Percentiles rank a stretch among this genome's conserved stretches.
These are phyloP conservation scores for Hydractinia echinata DNA, from an alignment of 30 jellyfish, hydroid and myxozoan genomes.

Conservation along the genomic window DNA sequence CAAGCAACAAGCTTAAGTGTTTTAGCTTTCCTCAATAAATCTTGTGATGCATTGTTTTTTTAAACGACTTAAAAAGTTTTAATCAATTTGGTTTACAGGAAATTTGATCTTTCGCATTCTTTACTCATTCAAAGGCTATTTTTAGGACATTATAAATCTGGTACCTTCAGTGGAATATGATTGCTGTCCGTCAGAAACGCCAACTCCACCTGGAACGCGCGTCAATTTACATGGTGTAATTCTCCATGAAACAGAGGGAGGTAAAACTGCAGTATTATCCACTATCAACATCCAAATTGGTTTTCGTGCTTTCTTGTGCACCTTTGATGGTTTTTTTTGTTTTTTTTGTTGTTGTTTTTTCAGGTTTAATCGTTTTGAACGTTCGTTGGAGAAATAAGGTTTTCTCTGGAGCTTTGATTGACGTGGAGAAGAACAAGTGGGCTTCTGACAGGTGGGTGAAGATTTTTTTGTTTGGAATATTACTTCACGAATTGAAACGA, in stretches of 20 bases:
- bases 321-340: neutral
- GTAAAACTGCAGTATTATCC: constrained; percentile 25
- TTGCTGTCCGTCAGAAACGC: constrained; percentile 87
- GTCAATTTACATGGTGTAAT: constrained; percentile 93
- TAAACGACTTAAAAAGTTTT: no score
- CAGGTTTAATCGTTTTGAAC: constrained; percentile 84
- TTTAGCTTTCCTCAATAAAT: no score
- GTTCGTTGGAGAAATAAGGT: constrained; percentile 95
- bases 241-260: constrained; percentile 93
- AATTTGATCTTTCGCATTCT: no score
- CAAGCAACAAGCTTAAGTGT: no score
- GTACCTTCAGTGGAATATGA: constrained; percentile 68
- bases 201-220: constrained; percentile 95
- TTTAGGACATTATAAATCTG: constrained; percentile 58
- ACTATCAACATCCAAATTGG: no score
- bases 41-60: no score
- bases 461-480: no score
- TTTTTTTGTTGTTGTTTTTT: neutral
- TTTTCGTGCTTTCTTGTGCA: neutral
- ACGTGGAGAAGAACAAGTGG: constrained; percentile 88
- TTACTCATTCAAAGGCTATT: no score
- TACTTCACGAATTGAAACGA: neutral
- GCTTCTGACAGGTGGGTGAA: constrained; percentile 75
- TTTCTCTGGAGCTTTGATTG: constrained; percentile 94
- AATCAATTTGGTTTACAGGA: no score